Evolutionary conservation across 1,140 invertebrate genomes (phyloP), one percentile per base, ranked within the genome.

Genomic region (Aphidius gifuensis): DNA sequence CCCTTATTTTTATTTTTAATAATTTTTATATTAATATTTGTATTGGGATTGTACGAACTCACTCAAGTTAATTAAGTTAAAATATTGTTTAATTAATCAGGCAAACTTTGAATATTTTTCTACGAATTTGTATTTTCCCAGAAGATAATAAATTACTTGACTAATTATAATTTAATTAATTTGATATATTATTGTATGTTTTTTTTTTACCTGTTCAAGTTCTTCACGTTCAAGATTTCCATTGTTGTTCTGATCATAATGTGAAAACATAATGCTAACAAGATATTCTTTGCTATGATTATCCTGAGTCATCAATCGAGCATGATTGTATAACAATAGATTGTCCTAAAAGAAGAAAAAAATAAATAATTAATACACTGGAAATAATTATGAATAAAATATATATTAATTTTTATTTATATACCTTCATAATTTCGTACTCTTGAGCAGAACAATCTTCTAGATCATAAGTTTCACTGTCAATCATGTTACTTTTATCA

Each of bases 201-300:
- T 21, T 50, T 47, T 42, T 50, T 55, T 71, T 76, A 87, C 85
- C 77, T 85, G 81, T 38, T 85, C 82, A 43, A 92, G 78, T 76
- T 92, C 90, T 42, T 86, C 84, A 43, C 79, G 80, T 63, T 89
- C 86, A 54, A 92, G 75, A 63, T 84, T 83, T 38, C 87, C 88
- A 73, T 91, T 85, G 67, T 86, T 88, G 74, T 92, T 89, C 61
- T 84, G 82, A 74, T 92, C 90, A 73, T 89, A 91, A 72, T 91
- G 90, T 42, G 87, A 88, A 72, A 91, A 92, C 87, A 92, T 90
- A 70, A 90, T 85, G 64, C 87, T 88, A 47, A 90, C 88, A 21
- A 91, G 75, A 69, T 88, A 90, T 64, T 90, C 88, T 64, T 90
- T 90, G 64, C 87, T 89, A 75, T 85, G 78, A 74, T 78, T 69